Evolutionary conservation across 2,888 invertebrate species (phyloP).

Genomic region (Epirrhoe alternata): DNA sequence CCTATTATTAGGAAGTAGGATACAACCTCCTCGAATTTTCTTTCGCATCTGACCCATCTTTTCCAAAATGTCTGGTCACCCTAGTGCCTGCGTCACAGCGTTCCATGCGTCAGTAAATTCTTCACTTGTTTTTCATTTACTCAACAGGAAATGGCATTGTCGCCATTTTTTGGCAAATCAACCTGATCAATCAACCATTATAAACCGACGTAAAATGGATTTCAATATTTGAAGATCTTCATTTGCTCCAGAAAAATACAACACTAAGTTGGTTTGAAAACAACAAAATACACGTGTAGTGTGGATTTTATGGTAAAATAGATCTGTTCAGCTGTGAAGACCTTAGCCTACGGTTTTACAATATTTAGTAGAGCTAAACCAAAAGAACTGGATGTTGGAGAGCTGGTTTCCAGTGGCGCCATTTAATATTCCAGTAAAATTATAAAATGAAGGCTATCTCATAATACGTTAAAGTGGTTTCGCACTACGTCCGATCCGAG

Average conservation of each 20-base stretch:
- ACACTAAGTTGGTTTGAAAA: not conserved
- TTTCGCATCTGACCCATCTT: not conserved
- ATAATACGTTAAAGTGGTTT: no score
- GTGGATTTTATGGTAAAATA: not conserved
- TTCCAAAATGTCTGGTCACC: not conserved
- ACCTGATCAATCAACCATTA: not conserved
- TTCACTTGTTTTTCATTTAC: constrained; percentile 21
- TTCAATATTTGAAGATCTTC: not conserved
- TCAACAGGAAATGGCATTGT: constrained; percentile 20
- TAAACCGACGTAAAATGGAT: not conserved
- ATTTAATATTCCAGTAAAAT: no score
- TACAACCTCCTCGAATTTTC: no score
- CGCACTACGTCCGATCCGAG: no score
- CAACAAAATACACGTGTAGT: not conserved
- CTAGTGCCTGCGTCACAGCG: constrained; percentile 5
- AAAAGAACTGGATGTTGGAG: no score
- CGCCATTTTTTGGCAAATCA: not conserved
- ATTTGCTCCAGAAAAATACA: not conserved
- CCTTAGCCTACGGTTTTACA: no score
- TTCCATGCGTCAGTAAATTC: constrained; percentile 19
- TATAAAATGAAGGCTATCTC: no score
- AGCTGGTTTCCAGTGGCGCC: no score
- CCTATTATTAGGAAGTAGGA: no score
- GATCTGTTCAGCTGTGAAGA: no score
- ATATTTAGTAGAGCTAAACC: no score